Evolutionary conservation across 64 coral and sea anemone species (phyloP).

Genomic region (Dendronephthya gigantea): DNA sequence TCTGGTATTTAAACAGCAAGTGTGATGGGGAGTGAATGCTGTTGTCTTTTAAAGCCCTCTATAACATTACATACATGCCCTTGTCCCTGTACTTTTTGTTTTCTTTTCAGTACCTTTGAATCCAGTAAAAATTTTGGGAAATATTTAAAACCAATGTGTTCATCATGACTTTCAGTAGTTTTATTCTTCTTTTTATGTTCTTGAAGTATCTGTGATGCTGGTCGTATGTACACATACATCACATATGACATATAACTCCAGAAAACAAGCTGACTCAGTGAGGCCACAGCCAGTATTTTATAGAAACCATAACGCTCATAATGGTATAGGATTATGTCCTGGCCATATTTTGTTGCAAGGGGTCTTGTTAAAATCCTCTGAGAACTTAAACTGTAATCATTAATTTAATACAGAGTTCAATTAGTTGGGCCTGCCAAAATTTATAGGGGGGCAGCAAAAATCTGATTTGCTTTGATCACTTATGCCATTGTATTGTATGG

Average conservation of each 20-base stretch:
- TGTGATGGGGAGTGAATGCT: too few species aligned
- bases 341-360: neutral
- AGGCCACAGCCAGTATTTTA: constrained; percentile 1
- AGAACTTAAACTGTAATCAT: neutral
- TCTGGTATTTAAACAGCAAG: too few species aligned
- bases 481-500: too few species aligned
- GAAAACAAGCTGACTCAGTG: neutral
- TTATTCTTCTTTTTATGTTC: neutral
- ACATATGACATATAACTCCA: constrained; percentile 11
- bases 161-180: neutral
- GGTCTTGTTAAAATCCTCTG: neutral
- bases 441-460: too few species aligned
- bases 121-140: neutral
- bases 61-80: too few species aligned
- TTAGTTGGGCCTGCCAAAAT: too few species aligned
- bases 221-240: constrained; percentile 1
- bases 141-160: neutral
- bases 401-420: neutral
- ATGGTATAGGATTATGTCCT: neutral
- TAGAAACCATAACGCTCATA: neutral
- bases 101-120: neutral
- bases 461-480: too few species aligned
- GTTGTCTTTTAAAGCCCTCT: too few species aligned
- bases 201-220: constrained; percentile 6
- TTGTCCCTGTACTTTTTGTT: too few species aligned